Conservation (phyloP, 2,113 vertebrate genomes). For the Colistium nudipinnis region DNA sequence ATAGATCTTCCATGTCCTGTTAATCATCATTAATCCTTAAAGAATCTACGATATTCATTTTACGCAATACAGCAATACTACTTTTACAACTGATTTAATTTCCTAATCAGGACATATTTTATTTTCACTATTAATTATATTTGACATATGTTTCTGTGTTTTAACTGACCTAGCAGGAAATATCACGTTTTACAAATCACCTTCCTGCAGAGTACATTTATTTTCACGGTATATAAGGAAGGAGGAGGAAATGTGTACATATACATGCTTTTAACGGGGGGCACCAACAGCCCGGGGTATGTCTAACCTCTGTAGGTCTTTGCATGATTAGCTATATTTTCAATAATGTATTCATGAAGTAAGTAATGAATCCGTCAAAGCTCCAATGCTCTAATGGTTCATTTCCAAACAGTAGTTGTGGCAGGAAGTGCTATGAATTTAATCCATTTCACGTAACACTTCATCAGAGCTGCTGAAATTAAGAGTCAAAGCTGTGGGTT, state of each 20-base stretch:
- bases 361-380: conserved; percentile 29
- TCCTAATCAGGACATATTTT: neutral
- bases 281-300: neutral
- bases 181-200: conserved; percentile 22
- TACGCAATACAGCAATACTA: no score
- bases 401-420: conserved; percentile 27
- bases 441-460: conserved; percentile 52
- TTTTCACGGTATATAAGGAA: conserved; percentile 15
- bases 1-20: no score
- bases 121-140: neutral
- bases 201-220: conserved; percentile 13
- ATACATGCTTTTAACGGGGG: neutral
- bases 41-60: no score
- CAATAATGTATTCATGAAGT: conserved; percentile 53
- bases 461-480: conserved; percentile 58
- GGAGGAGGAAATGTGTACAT: conserved; percentile 5
- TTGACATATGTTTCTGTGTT: conserved; percentile 2
- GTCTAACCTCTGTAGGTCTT: conserved; percentile 8
- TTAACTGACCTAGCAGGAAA: conserved; percentile 19
- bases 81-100: no score
- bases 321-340: conserved; percentile 18
- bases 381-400: neutral
- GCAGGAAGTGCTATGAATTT: conserved; percentile 24
- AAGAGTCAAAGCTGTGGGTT: conserved; percentile 27
- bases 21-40: no score